A percentile compares a stretch with the other conserved stretches of the same genome.
These are phyloP conservation scores for Tetraodon nigroviridis DNA, from an alignment of 2,113 vertebrate species.

Conservation along the genomic window DNA sequence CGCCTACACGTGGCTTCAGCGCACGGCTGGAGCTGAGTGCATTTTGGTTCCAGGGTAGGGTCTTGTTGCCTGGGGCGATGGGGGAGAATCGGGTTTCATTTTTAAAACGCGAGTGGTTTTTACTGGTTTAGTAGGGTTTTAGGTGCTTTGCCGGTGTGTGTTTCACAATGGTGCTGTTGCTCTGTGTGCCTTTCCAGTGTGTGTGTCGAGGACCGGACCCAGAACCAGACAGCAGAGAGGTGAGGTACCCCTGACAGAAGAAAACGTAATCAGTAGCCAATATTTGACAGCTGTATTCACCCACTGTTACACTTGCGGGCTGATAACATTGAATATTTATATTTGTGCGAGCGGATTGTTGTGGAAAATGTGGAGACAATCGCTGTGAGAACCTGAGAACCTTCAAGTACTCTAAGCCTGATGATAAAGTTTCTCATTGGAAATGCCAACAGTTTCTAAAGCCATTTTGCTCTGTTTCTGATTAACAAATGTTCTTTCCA, in stretches of 20 bases:
- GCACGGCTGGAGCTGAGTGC: not conserved
- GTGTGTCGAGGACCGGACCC: conserved; percentile 69
- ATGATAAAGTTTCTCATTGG: conserved; percentile 27
- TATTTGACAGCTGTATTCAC: conserved; percentile 25
- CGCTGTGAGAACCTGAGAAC: conserved; percentile 26
- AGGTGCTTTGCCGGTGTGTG: conserved; percentile 20
- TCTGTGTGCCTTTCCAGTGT: conserved; percentile 81
- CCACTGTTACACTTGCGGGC: not conserved
- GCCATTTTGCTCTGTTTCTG: conserved; percentile 41
- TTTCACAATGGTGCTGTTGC: conserved; percentile 66
- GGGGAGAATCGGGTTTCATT: conserved; percentile 13
- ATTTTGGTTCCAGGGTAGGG: not conserved
- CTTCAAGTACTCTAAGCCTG: conserved; percentile 5
- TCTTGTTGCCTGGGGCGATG: conserved; percentile 19
- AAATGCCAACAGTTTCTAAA: conserved; percentile 7
- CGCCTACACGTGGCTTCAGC: conserved; percentile 19
- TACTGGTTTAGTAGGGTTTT: conserved; percentile 4
- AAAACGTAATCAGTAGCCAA: conserved; percentile 24
- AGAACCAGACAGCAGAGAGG: conserved; percentile 70
- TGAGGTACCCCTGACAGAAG: conserved; percentile 58
- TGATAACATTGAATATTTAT: conserved; percentile 37
- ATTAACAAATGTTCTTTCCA: conserved; percentile 44
- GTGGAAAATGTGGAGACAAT: conserved; percentile 23
- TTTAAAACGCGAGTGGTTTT: conserved; percentile 22
- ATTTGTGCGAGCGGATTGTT: conserved; percentile 43